Percentiles rank a stretch among this genome's conserved stretches.
These are phyloP conservation scores for Epiblema foenella DNA, from an alignment of 2,888 invertebrate species.

Conservation along the genomic window DNA sequence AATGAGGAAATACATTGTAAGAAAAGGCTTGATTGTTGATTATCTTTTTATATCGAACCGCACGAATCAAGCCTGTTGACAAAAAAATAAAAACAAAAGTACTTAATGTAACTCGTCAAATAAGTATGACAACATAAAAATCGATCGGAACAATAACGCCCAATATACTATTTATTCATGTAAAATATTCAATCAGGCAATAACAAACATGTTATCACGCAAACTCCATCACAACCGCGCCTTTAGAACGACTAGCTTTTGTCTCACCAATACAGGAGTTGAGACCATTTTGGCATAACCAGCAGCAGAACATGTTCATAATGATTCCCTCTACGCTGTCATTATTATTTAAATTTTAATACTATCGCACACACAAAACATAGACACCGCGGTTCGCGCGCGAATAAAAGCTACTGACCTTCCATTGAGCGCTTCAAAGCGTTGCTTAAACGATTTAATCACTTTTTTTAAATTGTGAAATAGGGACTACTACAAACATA, in stretches of 20 bases:
- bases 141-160: slow-evolving; percentile 27
- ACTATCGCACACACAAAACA: no score
- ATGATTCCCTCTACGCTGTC: no score
- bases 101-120: slow-evolving; percentile 3
- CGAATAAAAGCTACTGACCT: no score
- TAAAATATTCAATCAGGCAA: slow-evolving; percentile 26
- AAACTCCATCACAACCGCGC: slow-evolving; percentile 28
- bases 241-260: slow-evolving; percentile 27
- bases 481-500: no score
- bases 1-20: not conserved
- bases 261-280: not conserved
- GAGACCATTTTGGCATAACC: not conserved
- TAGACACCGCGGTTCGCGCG: no score
- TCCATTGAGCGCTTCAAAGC: no score
- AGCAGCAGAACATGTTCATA: not conserved
- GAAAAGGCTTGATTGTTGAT: not conserved
- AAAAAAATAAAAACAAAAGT: not conserved
- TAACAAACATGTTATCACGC: slow-evolving; percentile 28
- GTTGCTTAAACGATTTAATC: no score
- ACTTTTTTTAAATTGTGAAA: no score
- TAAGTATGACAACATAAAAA: slow-evolving; percentile 32
- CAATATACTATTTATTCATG: slow-evolving; percentile 29
- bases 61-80: not conserved
- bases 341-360: no score
- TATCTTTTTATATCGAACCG: not conserved